Evolutionary conservation across 2,888 invertebrate genomes (phyloP).

Genomic region (Sicus ferrugineus): DNA sequence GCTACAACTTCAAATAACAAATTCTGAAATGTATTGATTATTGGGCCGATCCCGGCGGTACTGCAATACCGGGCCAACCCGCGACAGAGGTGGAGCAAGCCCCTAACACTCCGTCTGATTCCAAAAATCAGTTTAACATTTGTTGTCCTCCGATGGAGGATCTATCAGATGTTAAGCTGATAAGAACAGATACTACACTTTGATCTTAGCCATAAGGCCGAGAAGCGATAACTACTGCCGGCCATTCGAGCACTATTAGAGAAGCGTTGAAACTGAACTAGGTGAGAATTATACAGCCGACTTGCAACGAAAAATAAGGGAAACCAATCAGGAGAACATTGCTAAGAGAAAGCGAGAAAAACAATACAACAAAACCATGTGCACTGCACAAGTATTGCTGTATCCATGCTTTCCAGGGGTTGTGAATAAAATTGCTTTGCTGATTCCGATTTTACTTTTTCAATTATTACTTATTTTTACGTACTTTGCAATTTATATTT

Average conservation of each 20-base stretch:
- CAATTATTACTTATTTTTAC: neutral
- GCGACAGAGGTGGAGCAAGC: constrained; percentile 74
- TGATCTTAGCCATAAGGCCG: constrained; percentile 70
- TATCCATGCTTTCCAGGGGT: neutral
- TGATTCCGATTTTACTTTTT: neutral
- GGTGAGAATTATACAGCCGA: neutral
- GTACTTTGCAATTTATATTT: too few species aligned
- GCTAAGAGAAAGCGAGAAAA: too few species aligned
- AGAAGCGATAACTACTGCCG: constrained; percentile 53
- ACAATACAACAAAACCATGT: neutral
- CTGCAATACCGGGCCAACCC: constrained; percentile 71
- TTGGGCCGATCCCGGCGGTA: constrained; percentile 30
- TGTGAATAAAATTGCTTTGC: neutral
- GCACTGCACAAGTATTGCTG: neutral
- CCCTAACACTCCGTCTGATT: constrained; percentile 68
- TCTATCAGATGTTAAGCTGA: constrained; percentile 76
- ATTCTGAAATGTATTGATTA: neutral
- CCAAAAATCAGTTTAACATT: constrained; percentile 70
- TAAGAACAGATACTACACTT: constrained; percentile 75
- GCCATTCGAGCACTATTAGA: neutral
- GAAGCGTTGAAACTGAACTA: neutral
- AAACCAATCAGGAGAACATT: neutral
- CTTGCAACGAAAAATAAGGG: neutral
- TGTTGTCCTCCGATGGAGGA: constrained; percentile 67
- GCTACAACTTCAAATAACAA: too few species aligned